Base-by-base conservation (phyloP, 2,888 invertebrate species). In the Acanthacorydalis orientalis region DNA sequence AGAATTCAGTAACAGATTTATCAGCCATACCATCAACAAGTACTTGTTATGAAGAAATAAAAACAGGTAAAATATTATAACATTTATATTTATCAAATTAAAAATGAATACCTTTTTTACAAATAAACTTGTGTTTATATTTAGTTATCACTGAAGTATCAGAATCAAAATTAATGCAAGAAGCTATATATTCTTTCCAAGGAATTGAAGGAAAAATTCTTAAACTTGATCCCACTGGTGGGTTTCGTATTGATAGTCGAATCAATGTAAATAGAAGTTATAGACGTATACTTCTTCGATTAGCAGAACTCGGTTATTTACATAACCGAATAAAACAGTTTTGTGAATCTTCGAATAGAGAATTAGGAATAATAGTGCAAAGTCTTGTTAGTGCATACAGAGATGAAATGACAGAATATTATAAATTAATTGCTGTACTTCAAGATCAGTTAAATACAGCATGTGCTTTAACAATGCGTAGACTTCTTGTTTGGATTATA, bases 331-430 rank as follows among this genome's bases (percentile, higher is more conserved):
- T 95, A 7, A 78, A 4, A 56, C 78, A 80, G 55, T 88, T 83
- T 57, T 80, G 88, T 47, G 84, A 89, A 55, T 75, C 77, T 42
- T 72, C 79, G 44, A 83, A 80, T 46, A 72, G 72, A 57, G 68
- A 69, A 53, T 67, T 60, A 39, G 89, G 90, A 43, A 68, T 83
- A 47, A 83, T 88, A 63, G 83, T 83, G 2, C 86, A 92, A 68
- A 89, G 92, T 46, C 77, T 95, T 53, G 83, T 89, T 48, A 77
- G 88, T 2, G 84, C 85, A 2, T 69, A 96, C 49, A 79, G 86
- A 57, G 79, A 83, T 49, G 89, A 95, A 64, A 68, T 96, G 11
- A 83, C 82, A 0, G 84, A 86, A 59, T 95, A 89, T 65, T 92
- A 91, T 63, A 77, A 89, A 53, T 78, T 90, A 55, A 77, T 96